phyloP scores from a whole-genome alignment of 92 coral and sea anemone species.

The Umimayanthus chanpuru region DNA sequence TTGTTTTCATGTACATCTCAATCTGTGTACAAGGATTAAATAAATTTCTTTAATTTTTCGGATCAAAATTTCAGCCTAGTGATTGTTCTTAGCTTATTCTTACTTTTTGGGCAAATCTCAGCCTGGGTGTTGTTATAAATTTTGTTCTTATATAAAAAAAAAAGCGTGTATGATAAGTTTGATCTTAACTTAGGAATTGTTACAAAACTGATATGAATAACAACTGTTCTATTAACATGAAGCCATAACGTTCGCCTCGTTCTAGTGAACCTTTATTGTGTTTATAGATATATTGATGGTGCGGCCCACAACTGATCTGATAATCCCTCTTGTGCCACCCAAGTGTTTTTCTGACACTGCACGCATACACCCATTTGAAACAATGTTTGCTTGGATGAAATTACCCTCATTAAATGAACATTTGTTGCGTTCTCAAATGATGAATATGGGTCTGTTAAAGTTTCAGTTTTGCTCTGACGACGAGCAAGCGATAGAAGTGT shows the following conservation, averaged over 20 bases:
- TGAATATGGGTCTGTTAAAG: no score
- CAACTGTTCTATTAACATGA: neutral
- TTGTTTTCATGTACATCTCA: no score
- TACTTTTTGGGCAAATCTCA: no score
- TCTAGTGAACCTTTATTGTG: neutral
- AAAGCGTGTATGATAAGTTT: neutral
- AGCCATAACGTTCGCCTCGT: neutral
- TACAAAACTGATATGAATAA: neutral
- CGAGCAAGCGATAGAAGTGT: no score
- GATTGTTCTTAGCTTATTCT: no score
- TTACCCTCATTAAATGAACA: no score
- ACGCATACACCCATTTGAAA: neutral
- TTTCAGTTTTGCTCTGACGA: no score
- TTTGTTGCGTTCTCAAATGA: neutral
- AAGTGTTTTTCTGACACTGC: neutral
- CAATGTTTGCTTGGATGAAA: neutral
- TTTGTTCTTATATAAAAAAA: no score
- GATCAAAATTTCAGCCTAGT: no score
- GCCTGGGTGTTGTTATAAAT: no score
- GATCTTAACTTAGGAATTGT: neutral
- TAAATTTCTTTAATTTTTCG: no score
- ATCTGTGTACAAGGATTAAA: no score
- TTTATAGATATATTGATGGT: neutral
- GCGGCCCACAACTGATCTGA: neutral
- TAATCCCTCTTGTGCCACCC: neutral